Evolutionary conservation across 2,797 vertebrate species (phyloP).

Genomic region (Artibeus jamaicensis): DNA sequence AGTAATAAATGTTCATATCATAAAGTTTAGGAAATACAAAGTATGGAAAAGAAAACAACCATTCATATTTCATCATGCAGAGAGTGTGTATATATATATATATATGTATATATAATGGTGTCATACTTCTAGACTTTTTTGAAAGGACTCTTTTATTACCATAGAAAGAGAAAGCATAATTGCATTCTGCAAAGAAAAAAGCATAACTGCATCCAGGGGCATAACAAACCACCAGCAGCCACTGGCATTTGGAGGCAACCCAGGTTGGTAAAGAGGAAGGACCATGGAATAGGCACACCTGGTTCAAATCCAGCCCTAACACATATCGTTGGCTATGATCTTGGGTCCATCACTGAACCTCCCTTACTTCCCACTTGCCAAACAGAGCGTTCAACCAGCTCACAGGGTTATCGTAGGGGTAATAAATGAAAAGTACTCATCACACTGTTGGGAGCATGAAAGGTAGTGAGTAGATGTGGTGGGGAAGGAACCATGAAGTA

Average conservation of each 20-base stretch:
- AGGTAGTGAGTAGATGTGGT: neutral
- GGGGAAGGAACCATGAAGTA: neutral
- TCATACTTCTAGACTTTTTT: slow-evolving; percentile 24
- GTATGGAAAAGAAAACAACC: neutral
- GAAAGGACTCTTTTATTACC: slow-evolving; percentile 11
- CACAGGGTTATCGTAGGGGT: neutral
- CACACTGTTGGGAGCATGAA: neutral
- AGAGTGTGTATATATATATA: slow-evolving; percentile 8
- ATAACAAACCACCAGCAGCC: neutral
- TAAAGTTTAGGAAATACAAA: slow-evolving; percentile 35
- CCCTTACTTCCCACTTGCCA: neutral
- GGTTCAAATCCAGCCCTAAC: neutral
- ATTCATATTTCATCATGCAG: slow-evolving; percentile 44
- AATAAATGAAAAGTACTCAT: neutral
- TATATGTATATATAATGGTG: too few species aligned
- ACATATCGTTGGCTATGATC: neutral
- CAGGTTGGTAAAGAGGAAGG: neutral
- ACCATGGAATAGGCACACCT: neutral
- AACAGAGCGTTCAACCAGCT: neutral
- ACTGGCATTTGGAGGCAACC: neutral
- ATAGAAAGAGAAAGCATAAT: slow-evolving; percentile 16
- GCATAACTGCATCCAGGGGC: neutral
- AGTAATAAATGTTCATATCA: slow-evolving; percentile 34
- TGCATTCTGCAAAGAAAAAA: neutral
- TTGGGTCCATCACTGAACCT: neutral